Percentiles rank a stretch among this genome's conserved stretches.
Evolutionary conservation across 2,113 vertebrate genomes (phyloP).

Genomic region (Damaliscus lunatus): DNA sequence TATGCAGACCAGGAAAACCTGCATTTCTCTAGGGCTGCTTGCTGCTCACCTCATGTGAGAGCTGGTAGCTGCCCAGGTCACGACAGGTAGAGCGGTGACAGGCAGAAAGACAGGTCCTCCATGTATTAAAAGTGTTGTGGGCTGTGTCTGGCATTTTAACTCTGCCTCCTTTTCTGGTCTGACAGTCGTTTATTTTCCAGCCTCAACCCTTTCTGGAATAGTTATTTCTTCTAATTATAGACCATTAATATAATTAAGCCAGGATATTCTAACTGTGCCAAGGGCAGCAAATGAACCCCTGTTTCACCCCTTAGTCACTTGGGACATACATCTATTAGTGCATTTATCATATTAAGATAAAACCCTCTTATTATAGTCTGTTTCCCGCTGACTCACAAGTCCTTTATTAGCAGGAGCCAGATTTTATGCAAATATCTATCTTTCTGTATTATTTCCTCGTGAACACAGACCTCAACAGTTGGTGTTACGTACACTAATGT

Average conservation of each 20-base stretch:
- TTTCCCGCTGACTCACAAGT: neutral
- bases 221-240: conserved; percentile 47
- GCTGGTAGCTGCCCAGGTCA: neutral
- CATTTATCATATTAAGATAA: neutral
- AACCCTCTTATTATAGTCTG: neutral
- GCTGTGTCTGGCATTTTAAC: neutral
- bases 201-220: neutral
- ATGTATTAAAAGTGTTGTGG: neutral
- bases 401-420: neutral
- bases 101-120: neutral
- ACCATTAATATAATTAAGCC: conserved; percentile 30
- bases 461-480: neutral
- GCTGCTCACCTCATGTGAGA: neutral
- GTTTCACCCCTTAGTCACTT: neutral
- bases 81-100: neutral
- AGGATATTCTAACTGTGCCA: neutral
- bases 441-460: neutral
- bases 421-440: neutral
- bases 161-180: neutral
- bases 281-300: neutral
- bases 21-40: neutral
- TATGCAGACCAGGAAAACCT: neutral
- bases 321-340: neutral
- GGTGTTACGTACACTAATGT: neutral
- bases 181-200: neutral